Percentiles rank a stretch among this genome's conserved stretches.
Conservation (phyloP, 2,888 invertebrate genomes). For the Mimas tiliae region DNA sequence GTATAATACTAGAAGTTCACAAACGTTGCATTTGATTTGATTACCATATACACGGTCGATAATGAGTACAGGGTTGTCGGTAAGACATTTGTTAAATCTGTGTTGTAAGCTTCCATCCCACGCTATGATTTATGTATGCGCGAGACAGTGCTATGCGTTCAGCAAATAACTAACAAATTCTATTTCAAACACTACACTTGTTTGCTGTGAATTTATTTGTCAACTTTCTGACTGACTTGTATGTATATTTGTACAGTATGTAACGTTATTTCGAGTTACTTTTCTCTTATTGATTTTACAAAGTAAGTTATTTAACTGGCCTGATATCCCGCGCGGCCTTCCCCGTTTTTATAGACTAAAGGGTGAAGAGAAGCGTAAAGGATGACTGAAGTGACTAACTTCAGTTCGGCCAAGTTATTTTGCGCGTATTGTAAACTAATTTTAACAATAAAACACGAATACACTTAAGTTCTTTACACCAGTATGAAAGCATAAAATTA, state of each 20-base stretch:
- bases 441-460: not conserved
- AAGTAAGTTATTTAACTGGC: too few species aligned
- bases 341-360: too few species aligned
- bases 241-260: not conserved
- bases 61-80: constrained; percentile 1
- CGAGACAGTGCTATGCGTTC: constrained; percentile 8
- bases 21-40: constrained; percentile 1
- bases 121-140: constrained; percentile 17
- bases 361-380: too few species aligned
- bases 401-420: too few species aligned
- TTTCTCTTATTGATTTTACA: not conserved
- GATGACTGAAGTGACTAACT: too few species aligned
- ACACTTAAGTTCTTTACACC: too few species aligned
- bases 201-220: constrained; percentile 19
- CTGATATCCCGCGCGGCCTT: too few species aligned
- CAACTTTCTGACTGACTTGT: constrained; percentile 2
- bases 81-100: constrained; percentile 15
- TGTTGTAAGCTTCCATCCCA: constrained; percentile 21
- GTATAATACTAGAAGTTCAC: not conserved
- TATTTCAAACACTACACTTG: constrained; percentile 14
- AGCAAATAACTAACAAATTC: constrained; percentile 19
- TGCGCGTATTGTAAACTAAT: too few species aligned
- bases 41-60: constrained; percentile 8
- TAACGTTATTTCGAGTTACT: not conserved
- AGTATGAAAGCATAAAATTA: not conserved